Evolutionary conservation across 2,888 invertebrate species (phyloP), one percentile per base, ranked within the genome.

Genomic region (Drosophila kanekoi): DNA sequence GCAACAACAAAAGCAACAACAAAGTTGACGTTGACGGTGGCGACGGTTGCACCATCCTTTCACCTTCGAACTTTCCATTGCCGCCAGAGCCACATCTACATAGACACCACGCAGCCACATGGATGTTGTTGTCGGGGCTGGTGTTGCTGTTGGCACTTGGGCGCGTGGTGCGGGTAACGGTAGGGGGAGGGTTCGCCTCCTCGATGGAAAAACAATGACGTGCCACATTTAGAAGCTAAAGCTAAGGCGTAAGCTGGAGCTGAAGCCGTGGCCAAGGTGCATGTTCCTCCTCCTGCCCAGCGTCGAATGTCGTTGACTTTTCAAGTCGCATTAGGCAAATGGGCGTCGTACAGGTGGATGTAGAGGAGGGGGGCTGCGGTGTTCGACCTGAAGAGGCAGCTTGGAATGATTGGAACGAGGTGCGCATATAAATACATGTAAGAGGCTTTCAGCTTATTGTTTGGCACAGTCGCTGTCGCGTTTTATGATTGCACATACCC

Each of bases 371-470:
- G 14, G n/a, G n/a, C n/a, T n/a, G n/a, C n/a, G 9, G 8, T 16
- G n/a, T 33, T 33, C 8, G 32, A 41, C 37, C 16, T 52, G 49
- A 67, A 72, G 56, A 57, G 77, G 41, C 63, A 44, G 58, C 63
- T 53, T 38, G 45, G 23, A 44, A 79, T 61, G 80, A 76, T 58
- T 54, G 77, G 69, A 68, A 75, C 78, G 58, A 67, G 78, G 58
- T 67, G 75, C 61, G 66, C 78, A 89, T 87, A 81, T 83, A 83
- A 84, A 83, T 83, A 80, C 89, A 77, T 89, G 77, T 87, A 83
- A 88, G 84, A 88, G 81, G 89, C 82, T 83, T 83, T 88, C 89
- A 83, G 84, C 89, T 89, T 83, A 89, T 89, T 83, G 87, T 83
- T 83, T 87, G 89, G 53, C 72, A 68, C 79, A 63, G 85, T 81